Evolutionary conservation across 2,113 vertebrate species (phyloP).

Genomic region (Quiscalus mexicanus): DNA sequence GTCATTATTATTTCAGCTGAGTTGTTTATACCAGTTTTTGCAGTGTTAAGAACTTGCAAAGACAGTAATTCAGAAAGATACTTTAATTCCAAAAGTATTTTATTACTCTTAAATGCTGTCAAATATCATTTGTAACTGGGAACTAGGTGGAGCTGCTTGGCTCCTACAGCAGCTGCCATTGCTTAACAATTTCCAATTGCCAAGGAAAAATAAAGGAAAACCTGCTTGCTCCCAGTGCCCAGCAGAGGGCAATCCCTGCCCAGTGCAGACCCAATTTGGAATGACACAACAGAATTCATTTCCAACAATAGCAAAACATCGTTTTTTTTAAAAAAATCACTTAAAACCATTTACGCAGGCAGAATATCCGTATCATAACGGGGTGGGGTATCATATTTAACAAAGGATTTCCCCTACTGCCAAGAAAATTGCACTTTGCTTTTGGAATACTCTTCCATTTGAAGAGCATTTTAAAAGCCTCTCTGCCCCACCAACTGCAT

Average conservation of each 20-base stretch:
- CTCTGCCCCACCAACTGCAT: background rate
- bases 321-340: background rate
- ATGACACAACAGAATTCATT: background rate
- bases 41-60: background rate
- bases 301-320: background rate
- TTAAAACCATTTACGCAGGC: background rate
- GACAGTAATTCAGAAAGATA: background rate
- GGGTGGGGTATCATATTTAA: background rate
- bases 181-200: background rate
- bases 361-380: background rate
- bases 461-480: background rate
- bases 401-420: background rate
- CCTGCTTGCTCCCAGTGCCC: background rate
- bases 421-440: background rate
- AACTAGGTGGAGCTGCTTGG: background rate
- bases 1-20: background rate
- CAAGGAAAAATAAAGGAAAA: background rate
- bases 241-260: slow-evolving; percentile 57
- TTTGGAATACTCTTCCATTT: background rate
- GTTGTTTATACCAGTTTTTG: background rate
- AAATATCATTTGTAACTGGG: background rate
- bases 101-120: background rate
- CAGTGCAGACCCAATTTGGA: background rate
- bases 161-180: background rate
- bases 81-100: background rate